Evolutionary conservation across 2,888 invertebrate genomes (phyloP).

Genomic region (Hecatera dysodea): DNA sequence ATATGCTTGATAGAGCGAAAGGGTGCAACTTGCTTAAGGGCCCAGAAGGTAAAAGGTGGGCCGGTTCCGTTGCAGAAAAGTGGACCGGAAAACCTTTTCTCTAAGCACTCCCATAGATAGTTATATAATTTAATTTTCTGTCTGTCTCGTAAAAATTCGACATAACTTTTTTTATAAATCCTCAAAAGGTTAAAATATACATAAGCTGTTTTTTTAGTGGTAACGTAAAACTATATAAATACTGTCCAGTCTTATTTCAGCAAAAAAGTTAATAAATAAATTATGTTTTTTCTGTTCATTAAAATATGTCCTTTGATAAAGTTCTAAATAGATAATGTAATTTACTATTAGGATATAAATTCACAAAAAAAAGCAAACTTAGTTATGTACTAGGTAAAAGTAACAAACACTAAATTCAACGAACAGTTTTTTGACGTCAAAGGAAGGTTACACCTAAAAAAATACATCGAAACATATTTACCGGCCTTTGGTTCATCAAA

Average conservation of each 20-base stretch:
- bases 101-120: neutral
- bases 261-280: neutral
- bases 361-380: neutral
- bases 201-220: too few relatives aligned
- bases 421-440: constrained; percentile 1
- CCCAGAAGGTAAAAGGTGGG: constrained; percentile 33
- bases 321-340: too few relatives aligned
- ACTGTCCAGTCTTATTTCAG: too few relatives aligned
- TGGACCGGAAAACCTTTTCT: constrained; percentile 46
- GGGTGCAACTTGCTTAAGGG: constrained; percentile 43
- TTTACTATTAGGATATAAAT: too few relatives aligned
- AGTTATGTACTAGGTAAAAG: neutral
- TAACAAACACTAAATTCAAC: constrained; percentile 13
- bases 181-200: too few relatives aligned
- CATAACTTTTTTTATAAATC: too few relatives aligned
- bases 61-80: constrained; percentile 30
- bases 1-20: constrained; percentile 51
- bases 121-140: constrained; percentile 11
- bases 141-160: neutral
- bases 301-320: too few relatives aligned
- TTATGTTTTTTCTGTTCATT: neutral
- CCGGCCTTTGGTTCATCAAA: constrained; percentile 39
- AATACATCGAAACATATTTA: constrained; percentile 37
- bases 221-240: too few relatives aligned
- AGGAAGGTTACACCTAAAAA: constrained; percentile 48